Base-by-base conservation (phyloP, 2,888 invertebrate genomes). In the Hypercompe scribonia region DNA sequence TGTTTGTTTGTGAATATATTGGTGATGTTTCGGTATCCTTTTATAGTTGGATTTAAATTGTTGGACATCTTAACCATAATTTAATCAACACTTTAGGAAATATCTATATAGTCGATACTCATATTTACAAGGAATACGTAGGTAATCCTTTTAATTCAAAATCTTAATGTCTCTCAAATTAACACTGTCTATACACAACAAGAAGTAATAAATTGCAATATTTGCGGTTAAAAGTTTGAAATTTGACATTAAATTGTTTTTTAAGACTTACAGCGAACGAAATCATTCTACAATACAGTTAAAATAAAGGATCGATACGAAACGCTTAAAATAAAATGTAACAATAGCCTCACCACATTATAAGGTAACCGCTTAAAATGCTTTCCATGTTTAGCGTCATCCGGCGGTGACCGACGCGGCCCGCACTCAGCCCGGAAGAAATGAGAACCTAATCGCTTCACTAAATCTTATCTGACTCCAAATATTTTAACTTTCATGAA, bases 301-400 rank as follows among this genome's bases (percentile, higher is more conserved):
- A 78, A 76, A 81, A 83, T 80, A 81, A 87, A 86, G 81, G 89
- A 92, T 92, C 94, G 90, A 94, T 94, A 91, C 88, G 87, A 86
- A 87, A 86, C 83, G 89, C 90, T 90, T 82, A 87, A 93, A 93
- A 94, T 92, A 94, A 93, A 84, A 92, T 90, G 90, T 92, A 91
- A 93, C 93, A 94, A 93, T 93, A 89, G 92, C 74, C 72, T 58
- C 76, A 82, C 84, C 89, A 85, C 89, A 89, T 89, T 91, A 90
- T 91, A 90, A 92, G 90, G 87, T 86, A 85, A 87, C 84, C 90
- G 92, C 93, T 95, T 95, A 95, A 95, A 95, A 95, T 95, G 95
- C 95, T 95, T 95, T 95, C 90, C 95, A 91, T 95, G 95, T 95
- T 90, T 87, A 86, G 86, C 84, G 87, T 89, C 93, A 91, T 95